A percentile compares a stretch with the other conserved stretches of the same genome.
Conservation (phyloP, 92 coral and sea anemone species). For the Paragorgia papillata region DNA sequence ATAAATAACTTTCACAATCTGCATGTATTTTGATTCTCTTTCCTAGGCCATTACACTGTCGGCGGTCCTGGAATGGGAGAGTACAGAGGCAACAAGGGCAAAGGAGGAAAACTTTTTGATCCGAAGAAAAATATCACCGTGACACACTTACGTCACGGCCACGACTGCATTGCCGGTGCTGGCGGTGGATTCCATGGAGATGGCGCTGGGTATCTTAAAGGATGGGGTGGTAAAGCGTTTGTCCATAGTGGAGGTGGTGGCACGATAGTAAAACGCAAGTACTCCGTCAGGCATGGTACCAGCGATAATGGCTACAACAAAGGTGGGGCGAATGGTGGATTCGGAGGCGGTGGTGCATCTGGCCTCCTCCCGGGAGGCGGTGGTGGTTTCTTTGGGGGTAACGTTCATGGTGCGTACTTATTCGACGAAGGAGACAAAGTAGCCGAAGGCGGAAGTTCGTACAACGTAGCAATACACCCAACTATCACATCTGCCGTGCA, state of each 20-base stretch:
- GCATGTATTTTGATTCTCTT: no score
- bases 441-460: constrained; percentile 89
- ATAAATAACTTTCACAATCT: no score
- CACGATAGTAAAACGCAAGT: constrained; percentile 24
- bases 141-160: constrained; percentile 56
- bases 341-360: constrained; percentile 99
- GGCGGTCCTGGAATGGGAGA: constrained; percentile 59
- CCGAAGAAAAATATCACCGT: constrained; percentile 60
- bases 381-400: constrained; percentile 95
- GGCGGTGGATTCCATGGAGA: constrained; percentile 82
- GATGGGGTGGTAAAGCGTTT: constrained; percentile 90
- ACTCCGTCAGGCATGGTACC: constrained; percentile 42
- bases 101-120: constrained; percentile 81
- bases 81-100: constrained; percentile 67
- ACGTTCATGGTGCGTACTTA: constrained; percentile 75
- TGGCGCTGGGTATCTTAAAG: constrained; percentile 69
- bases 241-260: constrained; percentile 85
- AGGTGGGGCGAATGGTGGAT: constrained; percentile 77
- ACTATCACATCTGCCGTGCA: constrained; percentile 58
- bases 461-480: constrained; percentile 67
- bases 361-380: constrained; percentile 94
- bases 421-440: constrained; percentile 69
- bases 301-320: constrained; percentile 64
- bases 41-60: constrained; percentile 70
- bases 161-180: constrained; percentile 90